Evolutionary conservation across 2,888 invertebrate species (phyloP), one percentile per base, ranked within the genome.

Genomic region (Danaus chrysippus): DNA sequence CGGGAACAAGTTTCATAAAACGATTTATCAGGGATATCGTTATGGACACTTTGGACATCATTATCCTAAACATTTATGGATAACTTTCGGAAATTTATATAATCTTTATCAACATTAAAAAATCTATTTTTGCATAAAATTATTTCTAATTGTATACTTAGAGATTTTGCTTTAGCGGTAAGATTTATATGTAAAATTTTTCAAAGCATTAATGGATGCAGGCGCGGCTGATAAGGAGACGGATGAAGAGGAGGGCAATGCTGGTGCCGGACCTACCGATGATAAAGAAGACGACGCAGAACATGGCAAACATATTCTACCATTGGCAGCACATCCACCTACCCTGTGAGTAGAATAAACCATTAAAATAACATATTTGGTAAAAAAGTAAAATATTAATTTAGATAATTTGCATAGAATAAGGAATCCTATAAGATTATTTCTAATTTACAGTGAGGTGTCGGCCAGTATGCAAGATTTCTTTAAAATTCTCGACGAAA

Each of bases 401-500:
- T 3, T 3, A 34, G 6, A 34, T 34, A 34, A 5, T 34, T 34
- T 34, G 23, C 8, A 34, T 34, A 34, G 23, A 34, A 34, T 34
- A 3, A 34, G 6, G 6, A 34, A 34, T 34, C 23, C 23, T 34
- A 12, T 56, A 10, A 43, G 34, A n/a, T 3, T 34, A 59, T 49
- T 53, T 34, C 12, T 69, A 77, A 76, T 71, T 93, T 93, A 58
- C 93, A 97, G 97, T 83, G 96, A 96, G 92, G 94, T 96, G 82
- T 97, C 97, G 66, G 93, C 94, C 68, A 97, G 97, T 82, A 97
- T 97, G 87, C 93, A 96, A 79, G 96, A 97, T 81, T 98, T 98
- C 91, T 98, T 98, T 92, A 95, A 94, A 83, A 96, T 97, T 96
- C 92, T 97, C 74, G 97, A 97, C 82, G 96, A 96, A 75, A 97